These are phyloP conservation scores for Marronus borbonicus DNA, from an alignment of 2,888 invertebrate genomes.

Conservation along the genomic window DNA sequence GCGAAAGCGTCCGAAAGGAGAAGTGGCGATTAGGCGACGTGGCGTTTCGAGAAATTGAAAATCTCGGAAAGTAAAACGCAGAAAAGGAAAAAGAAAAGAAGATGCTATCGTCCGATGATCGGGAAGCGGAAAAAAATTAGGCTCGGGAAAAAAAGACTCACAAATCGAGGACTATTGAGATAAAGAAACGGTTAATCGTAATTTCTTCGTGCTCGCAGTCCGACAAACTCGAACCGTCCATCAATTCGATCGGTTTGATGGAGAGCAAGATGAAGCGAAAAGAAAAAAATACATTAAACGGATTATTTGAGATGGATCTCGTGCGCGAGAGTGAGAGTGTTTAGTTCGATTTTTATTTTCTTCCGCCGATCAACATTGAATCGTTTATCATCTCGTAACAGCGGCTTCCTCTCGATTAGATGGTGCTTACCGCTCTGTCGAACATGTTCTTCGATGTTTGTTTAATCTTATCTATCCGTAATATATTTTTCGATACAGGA, in stretches of 20 bases:
- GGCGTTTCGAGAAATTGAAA: conserved; percentile 2
- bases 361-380: conserved; percentile 12
- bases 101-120: neutral
- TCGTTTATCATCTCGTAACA: conserved; percentile 37
- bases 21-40: too few species aligned
- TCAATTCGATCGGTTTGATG: conserved; percentile 51
- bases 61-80: neutral
- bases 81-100: neutral
- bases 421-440: conserved; percentile 17
- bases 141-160: neutral
- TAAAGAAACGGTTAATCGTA: conserved; percentile 48
- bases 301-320: conserved; percentile 46
- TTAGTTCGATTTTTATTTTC: conserved; percentile 40
- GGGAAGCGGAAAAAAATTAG: neutral
- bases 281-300: conserved; percentile 49
- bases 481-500: too few species aligned
- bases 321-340: conserved; percentile 1
- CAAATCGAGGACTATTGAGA: conserved; percentile 34
- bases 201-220: conserved; percentile 43
- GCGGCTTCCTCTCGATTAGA: conserved; percentile 26
- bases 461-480: conserved; percentile 14
- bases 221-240: conserved; percentile 51
- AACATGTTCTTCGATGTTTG: conserved; percentile 16
- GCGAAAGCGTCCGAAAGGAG: too few species aligned
- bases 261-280: conserved; percentile 46